Percentiles rank a stretch among this genome's conserved stretches.
These are phyloP conservation scores for Coleophora deauratella DNA, from an alignment of 2,888 invertebrate species.

Conservation along the genomic window DNA sequence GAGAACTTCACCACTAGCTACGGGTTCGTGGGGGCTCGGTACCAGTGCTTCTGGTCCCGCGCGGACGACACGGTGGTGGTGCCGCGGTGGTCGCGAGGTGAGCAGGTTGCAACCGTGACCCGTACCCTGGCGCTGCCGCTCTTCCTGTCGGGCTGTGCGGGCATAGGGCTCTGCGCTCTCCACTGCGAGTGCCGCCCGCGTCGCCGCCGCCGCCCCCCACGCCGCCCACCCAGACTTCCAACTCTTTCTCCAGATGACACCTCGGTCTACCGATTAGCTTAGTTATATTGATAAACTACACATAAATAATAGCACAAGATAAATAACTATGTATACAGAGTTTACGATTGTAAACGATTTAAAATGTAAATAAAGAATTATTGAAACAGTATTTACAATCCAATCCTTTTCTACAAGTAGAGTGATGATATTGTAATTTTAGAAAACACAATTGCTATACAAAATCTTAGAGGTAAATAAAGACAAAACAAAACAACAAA, in stretches of 20 bases:
- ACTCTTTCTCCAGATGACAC: constrained; percentile 72
- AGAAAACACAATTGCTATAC: too few relatives aligned
- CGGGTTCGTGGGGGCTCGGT: constrained; percentile 79
- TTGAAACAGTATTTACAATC: too few relatives aligned
- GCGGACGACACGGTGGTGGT: constrained; percentile 88
- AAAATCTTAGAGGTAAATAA: too few relatives aligned
- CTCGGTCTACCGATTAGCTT: constrained; percentile 60
- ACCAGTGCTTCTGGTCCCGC: constrained; percentile 81
- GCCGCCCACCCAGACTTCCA: constrained; percentile 76
- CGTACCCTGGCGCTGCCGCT: constrained; percentile 89
- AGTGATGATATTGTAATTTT: too few relatives aligned
- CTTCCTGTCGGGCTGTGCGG: constrained; percentile 87
- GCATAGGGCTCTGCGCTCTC: constrained; percentile 88
- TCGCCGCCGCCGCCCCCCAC: constrained; percentile 77
- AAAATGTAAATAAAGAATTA: too few relatives aligned
- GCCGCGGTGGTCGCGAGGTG: constrained; percentile 87
- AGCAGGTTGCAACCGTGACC: constrained; percentile 87
- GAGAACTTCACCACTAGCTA: constrained; percentile 82
- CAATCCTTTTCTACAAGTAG: too few relatives aligned
- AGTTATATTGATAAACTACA: constrained; percentile 16
- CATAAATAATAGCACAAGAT: too few relatives aligned
- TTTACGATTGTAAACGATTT: too few relatives aligned
- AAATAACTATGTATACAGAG: too few relatives aligned
- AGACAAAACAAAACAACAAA: too few relatives aligned
- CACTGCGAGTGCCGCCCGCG: constrained; percentile 89